Percentiles rank a stretch among this genome's conserved stretches.
Conservation (phyloP, 2,888 invertebrate species). For the Oeneis ivallda region DNA sequence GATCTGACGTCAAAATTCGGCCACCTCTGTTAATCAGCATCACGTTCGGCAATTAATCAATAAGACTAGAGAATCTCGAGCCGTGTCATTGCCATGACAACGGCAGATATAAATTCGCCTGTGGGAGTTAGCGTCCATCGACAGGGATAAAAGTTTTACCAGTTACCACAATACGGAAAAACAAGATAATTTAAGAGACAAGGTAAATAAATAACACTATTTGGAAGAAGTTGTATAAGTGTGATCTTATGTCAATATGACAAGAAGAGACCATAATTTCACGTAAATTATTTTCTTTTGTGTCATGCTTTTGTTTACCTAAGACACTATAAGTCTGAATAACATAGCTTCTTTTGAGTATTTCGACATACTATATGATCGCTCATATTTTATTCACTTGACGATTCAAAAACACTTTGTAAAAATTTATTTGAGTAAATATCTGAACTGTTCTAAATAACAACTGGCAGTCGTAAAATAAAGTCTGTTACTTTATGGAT, state of each 20-base stretch:
- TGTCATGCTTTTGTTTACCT: no score
- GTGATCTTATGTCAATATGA: not conserved
- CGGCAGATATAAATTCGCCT: slow-evolving; percentile 36
- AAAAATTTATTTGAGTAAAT: no score
- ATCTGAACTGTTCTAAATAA: no score
- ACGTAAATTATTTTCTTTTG: no score
- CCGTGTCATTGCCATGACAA: slow-evolving; percentile 51
- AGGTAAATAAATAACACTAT: not conserved
- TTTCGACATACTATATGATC: no score
- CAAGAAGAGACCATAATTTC: no score
- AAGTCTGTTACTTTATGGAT: not conserved
- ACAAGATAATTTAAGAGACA: not conserved
- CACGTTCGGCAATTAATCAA: slow-evolving; percentile 64
- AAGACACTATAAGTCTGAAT: no score
- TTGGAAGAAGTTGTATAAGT: not conserved
- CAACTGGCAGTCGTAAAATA: no score
- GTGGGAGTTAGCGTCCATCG: slow-evolving; percentile 14
- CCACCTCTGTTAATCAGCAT: slow-evolving; percentile 41
- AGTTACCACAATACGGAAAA: not conserved
- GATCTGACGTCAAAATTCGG: slow-evolving; percentile 16
- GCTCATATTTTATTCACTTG: no score
- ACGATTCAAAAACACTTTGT: no score
- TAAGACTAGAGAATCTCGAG: slow-evolving; percentile 54
- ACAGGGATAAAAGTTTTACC: not conserved
- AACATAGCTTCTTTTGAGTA: no score